Base-by-base conservation (phyloP, 2,888 invertebrate genomes). In the Spialia ferax region DNA sequence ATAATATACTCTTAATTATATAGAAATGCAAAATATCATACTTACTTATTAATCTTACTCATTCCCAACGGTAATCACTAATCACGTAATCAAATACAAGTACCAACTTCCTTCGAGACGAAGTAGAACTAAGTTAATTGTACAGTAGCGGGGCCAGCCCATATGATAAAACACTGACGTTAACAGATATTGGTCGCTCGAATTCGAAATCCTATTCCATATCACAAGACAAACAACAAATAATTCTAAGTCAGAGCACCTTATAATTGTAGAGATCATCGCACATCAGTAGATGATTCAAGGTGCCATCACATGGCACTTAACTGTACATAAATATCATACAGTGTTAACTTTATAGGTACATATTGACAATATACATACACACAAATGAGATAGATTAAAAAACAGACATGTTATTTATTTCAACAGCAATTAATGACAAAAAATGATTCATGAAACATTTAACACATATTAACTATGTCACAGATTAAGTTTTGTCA, bases 191-290 rank as follows among this genome's bases (percentile, higher is more conserved):
- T 89, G 91, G 92, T 91, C 91, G 87, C 84, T 87, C 88, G 79
- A 83, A 85, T 85, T 86, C 83, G 81, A 85, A 84, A 85, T 83
- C 83, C 83, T 88, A 87, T 77, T 79, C 80, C 85, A 83, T 84
- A 91, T 91, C 92, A 91, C 91, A 90, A 88, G 88, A 88, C 85
- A 84, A 86, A 85, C 86, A 88, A 85, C 84, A 85, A 88, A 88
- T 91, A 88, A 88, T 87, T 86, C 90, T 92, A 93, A 87, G 83
- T 89, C 88, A 91, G 93, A 94, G 94, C 94, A 94, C 94, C 94
- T 93, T 92, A 92, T 90, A 93, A 94, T 93, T 92, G 93, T 93
- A 94, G 93, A 94, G 92, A 94, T 94, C 93, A 92, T 88, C 86
- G 85, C 87, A 86, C 80, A 87, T 82, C 84, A 76, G 81, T 80